These are phyloP conservation scores for Crambe crambe DNA, from an alignment of 37 sponge, comb jelly and placozoan genomes.

Conservation along the genomic window DNA sequence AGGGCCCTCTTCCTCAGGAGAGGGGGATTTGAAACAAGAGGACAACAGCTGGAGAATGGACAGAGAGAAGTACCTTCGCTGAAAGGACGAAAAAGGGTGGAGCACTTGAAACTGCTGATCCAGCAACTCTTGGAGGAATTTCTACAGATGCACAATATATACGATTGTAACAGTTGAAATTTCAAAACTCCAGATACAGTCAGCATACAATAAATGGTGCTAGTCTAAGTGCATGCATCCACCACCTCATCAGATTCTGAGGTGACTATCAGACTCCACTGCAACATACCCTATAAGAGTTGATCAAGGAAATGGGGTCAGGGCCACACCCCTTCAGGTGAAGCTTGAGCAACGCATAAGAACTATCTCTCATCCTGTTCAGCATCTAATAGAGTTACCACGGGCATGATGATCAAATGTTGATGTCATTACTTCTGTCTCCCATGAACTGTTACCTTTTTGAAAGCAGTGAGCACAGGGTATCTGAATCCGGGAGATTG, in stretches of 20 bases:
- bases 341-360: conserved; percentile 27
- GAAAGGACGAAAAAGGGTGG: conserved; percentile 68
- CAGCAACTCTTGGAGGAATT: conserved; percentile 41
- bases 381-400: conserved; percentile 36
- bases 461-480: conserved; percentile 44
- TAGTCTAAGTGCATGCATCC: neutral
- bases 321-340: conserved; percentile 13
- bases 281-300: conserved; percentile 13
- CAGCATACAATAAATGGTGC: neutral
- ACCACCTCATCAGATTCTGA: neutral
- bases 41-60: conserved; percentile 32
- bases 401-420: no score
- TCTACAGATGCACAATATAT: conserved; percentile 25
- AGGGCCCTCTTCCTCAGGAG: neutral
- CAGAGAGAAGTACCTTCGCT: conserved; percentile 63
- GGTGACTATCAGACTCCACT: neutral
- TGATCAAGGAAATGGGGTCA: neutral
- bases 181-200: neutral
- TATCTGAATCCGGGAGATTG: conserved; percentile 70
- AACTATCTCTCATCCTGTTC: conserved; percentile 57
- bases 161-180: neutral
- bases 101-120: conserved; percentile 46
- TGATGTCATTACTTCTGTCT: no score
- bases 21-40: neutral
- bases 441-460: conserved; percentile 46